Base-by-base conservation (phyloP, 1,140 invertebrate species). In the Phocides pigmalion region DNA sequence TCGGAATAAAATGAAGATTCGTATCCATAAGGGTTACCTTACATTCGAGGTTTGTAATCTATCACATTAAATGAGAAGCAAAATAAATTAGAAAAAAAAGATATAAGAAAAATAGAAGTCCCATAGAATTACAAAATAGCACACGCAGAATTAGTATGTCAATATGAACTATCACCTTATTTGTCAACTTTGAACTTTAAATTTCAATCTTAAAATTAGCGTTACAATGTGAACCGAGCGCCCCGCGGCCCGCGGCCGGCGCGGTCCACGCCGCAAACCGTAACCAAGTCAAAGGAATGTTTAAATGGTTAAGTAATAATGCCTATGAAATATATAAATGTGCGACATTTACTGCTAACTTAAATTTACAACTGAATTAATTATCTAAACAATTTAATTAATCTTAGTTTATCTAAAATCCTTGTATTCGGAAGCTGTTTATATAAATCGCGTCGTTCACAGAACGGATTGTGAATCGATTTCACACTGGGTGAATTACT, bases 351-450 rank as follows among this genome's bases (percentile, higher is more conserved):
- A 84, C 81, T 84, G 87, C 88, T 89, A 91, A 87, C 87, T 89
- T 91, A 89, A 90, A 90, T 83, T 88, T 84, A 91, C 79, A 87
- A 89, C 85, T 87, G 88, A 90, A 90, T 84, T 86, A 87, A 79
- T 86, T 82, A 89, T 84, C 84, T 89, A 87, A 87, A 84, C 76
- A 75, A 62, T 77, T 88, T 85, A 84, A 87, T 85, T 85, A 87
- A 82, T 73, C 84, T 89, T 88, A 90, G 51, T 81, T 86, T 82
- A 88, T 78, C 80, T 88, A 87, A 75, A 86, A 87, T 84, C 78
- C 83, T 82, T 84, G 83, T 88, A 82, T 84, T 84, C 80, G 76
- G 82, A 86, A 86, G 87, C 85, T 82, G 85, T 88, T 86, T 79
- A 73, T 75, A 77, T 73, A 74, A 83, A 76, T 75, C 80, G 86